Base-by-base conservation (phyloP, 2,888 invertebrate species). In the Dendrolimus pini region DNA sequence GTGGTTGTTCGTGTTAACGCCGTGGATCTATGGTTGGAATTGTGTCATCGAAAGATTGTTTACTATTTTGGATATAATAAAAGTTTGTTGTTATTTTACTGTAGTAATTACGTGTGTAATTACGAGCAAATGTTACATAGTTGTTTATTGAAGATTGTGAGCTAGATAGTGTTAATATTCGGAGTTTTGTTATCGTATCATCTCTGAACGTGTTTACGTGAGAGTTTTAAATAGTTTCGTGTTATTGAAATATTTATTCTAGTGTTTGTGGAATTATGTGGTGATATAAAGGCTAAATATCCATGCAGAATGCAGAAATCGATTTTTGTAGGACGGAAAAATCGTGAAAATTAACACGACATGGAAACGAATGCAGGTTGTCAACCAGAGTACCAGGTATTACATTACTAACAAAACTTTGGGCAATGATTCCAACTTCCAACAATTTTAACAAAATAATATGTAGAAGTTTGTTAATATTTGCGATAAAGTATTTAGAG, bases 21-120 rank as follows among this genome's bases (percentile, higher is more conserved):
- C 80, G 81, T 80, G 75, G 75, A 79, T 89, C 89, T 89, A 89
- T 89, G 89, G 87, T 86, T 77, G 79, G 75, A 81, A 82, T 86
- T 85, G 88, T 89, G 89, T 89, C 87, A 88, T 69, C 79, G 70
- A 67, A 64, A 68, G 83, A 85, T 89, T 89, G 89, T 89, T 89
- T 89, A 89, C 87, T 85, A 89, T 83, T 87, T 85, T 79, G 70
- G 80, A 79, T 77, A 67, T 78, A 75, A 65, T 72, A 64, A 68
- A 73, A 77, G 66, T 72, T 66, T 70, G 66, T 68, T 66, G 58
- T 68, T 63, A 63, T 64, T 65, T 65, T 60, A 61, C 58, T 67
- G 60, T 58, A 65, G 9, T 66, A 65, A 59, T 68, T 70, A 68
- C 65, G 70, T 70, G 65, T 61, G 9, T 47, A 10, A 9, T 12